A percentile compares a stretch with the other conserved stretches of the same genome.
phyloP scores from a whole-genome alignment of 2,113 vertebrate genomes.

The Notarius quadriscutis region DNA sequence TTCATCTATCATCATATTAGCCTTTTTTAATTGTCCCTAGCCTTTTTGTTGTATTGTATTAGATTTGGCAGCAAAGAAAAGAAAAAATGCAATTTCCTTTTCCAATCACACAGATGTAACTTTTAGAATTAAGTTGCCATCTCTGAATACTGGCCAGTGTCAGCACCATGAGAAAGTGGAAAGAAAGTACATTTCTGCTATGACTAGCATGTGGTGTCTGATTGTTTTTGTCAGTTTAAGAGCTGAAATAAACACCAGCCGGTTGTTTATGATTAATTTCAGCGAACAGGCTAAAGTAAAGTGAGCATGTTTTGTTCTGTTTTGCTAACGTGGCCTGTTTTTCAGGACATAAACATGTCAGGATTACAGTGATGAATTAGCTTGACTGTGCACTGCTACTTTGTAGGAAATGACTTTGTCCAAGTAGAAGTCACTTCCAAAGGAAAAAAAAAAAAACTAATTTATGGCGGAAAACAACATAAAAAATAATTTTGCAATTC shows the following conservation, averaged over 20 bases:
- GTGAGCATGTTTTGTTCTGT: background rate
- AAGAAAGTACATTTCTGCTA: background rate
- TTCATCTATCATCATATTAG: background rate
- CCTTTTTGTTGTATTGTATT: background rate
- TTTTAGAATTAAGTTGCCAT: no score
- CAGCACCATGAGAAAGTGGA: background rate
- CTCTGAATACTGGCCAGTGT: background rate
- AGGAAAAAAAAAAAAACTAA: background rate
- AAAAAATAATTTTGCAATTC: slow-evolving; percentile 25
- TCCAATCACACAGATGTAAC: no score
- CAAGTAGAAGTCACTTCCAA: slow-evolving; percentile 14
- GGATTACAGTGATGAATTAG: slow-evolving; percentile 7
- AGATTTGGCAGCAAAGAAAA: background rate
- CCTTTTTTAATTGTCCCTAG: no score
- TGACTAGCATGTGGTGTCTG: slow-evolving; percentile 13
- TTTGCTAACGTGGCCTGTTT: slow-evolving; percentile 24
- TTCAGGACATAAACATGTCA: slow-evolving; percentile 17
- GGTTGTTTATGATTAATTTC: slow-evolving; percentile 17
- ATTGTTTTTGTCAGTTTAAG: slow-evolving; percentile 13
- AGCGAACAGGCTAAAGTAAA: background rate
- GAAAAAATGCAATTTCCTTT: no score
- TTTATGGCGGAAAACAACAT: slow-evolving; percentile 3
- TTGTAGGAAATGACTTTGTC: slow-evolving; percentile 15
- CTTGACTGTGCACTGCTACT: background rate
- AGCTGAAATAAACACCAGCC: slow-evolving; percentile 22